phyloP scores from a whole-genome alignment of 1,140 invertebrate species.

The Limonius californicus region DNA sequence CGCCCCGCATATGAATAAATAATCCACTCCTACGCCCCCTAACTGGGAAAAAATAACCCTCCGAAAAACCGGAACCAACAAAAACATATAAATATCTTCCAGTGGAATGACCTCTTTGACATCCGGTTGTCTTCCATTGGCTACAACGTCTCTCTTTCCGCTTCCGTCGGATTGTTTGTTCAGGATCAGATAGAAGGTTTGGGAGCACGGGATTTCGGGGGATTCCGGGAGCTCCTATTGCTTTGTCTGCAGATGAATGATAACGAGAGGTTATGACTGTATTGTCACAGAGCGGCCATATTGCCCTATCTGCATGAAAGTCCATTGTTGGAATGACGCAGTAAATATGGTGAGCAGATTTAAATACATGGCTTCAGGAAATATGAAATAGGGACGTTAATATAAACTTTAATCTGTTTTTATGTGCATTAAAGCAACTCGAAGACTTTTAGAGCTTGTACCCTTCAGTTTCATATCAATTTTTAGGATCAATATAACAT shows the following conservation, averaged over 20 bases:
- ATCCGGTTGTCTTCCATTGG: constrained; percentile 38
- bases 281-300: constrained; percentile 33
- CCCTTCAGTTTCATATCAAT: no score
- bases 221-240: constrained; percentile 23
- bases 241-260: constrained; percentile 36
- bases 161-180: constrained; percentile 38
- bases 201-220: constrained; percentile 26
- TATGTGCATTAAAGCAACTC: constrained; percentile 12
- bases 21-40: constrained; percentile 28
- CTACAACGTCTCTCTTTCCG: constrained; percentile 33
- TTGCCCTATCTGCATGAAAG: constrained; percentile 30
- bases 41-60: constrained; percentile 35
- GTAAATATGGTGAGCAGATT: constrained; percentile 35
- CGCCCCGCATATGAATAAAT: constrained; percentile 26
- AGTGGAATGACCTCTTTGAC: constrained; percentile 40
- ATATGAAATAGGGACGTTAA: constrained; percentile 33
- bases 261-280: constrained; percentile 34
- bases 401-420: constrained; percentile 31
- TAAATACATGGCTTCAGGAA: constrained; percentile 37
- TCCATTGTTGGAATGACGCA: constrained; percentile 29
- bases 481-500: constrained; percentile 10
- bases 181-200: constrained; percentile 21
- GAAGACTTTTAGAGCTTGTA: constrained; percentile 4
- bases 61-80: constrained; percentile 26
- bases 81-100: constrained; percentile 41